These are phyloP conservation scores for Netelia virgata DNA, from an alignment of 2,888 invertebrate genomes.

Conservation along the genomic window DNA sequence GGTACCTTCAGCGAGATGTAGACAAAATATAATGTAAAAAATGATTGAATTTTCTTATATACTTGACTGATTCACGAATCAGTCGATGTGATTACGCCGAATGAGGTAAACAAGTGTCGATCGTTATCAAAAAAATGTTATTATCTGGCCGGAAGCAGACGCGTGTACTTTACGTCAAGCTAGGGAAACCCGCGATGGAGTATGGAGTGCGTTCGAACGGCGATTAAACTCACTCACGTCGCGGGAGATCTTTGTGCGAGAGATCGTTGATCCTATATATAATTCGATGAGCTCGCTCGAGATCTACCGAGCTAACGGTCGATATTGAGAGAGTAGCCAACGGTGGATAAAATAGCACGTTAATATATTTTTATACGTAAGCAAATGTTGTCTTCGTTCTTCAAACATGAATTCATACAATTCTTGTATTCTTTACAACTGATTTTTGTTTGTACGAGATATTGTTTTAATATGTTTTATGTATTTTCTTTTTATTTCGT, in stretches of 20 bases:
- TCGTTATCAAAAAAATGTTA: conserved; percentile 22
- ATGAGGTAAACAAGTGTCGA: background rate
- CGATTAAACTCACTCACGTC: conserved; percentile 33
- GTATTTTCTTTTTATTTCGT: background rate
- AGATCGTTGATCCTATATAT: conserved; percentile 12
- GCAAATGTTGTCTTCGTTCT: background rate
- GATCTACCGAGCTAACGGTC: conserved; percentile 63
- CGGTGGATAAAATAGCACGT: conserved; percentile 56
- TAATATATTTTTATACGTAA: background rate
- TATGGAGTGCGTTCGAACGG: conserved; percentile 10
- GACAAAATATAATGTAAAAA: background rate
- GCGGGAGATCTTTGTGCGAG: conserved; percentile 13
- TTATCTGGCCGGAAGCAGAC: conserved; percentile 8
- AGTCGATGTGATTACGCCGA: background rate
- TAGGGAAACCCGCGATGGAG: background rate
- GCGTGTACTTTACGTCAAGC: background rate
- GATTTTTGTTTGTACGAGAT: background rate
- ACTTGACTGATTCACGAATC: background rate
- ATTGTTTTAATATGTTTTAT: background rate
- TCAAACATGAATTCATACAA: background rate
- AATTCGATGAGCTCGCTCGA: conserved; percentile 4
- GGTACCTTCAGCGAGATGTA: background rate
- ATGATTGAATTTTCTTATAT: background rate
- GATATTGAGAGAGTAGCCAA: conserved; percentile 44
- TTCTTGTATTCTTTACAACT: background rate